These are phyloP conservation scores for Macrostomum cliftonense DNA, from an alignment of 2,888 invertebrate genomes.

Conservation along the genomic window DNA sequence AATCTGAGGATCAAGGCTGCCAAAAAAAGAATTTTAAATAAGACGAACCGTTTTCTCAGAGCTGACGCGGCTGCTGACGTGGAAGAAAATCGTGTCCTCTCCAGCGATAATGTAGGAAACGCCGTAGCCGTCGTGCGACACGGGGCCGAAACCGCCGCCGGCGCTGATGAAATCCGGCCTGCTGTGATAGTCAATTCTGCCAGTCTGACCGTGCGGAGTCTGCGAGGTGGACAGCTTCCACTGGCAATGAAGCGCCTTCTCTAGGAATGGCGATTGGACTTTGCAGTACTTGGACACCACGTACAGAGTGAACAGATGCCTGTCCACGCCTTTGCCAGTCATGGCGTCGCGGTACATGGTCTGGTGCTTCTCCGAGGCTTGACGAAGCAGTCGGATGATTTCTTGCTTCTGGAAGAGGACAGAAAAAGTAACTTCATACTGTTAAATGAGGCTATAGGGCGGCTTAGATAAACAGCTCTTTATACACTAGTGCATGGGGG, in stretches of 20 bases:
- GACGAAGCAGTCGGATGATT: no score
- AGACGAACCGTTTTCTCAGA: constrained; percentile 77
- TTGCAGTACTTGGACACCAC: constrained; percentile 93
- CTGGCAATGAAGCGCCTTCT: constrained; percentile 84
- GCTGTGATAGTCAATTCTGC: no score
- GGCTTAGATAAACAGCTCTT: no score
- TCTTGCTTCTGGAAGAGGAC: background rate
- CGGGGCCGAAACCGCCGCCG: constrained; percentile 89
- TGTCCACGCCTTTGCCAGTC: constrained; percentile 88
- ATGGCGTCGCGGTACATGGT: constrained; percentile 81
- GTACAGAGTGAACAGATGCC: constrained; percentile 89
- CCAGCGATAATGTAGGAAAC: constrained; percentile 95
- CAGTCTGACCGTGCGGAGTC: constrained; percentile 88
- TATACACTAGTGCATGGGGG: no score
- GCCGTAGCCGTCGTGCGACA: constrained; percentile 94
- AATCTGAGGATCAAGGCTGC: no score
- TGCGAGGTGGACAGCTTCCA: constrained; percentile 77
- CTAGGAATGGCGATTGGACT: constrained; percentile 74
- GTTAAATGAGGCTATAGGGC: no score
- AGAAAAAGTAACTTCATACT: no score
- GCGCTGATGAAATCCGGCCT: constrained; percentile 80
- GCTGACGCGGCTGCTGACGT: constrained; percentile 80
- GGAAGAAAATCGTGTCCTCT: constrained; percentile 85
- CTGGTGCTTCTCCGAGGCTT: constrained; percentile 67
- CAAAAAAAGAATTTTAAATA: no score